Conservation (phyloP, 2,113 vertebrate genomes). For the Vireo altiloquus region DNA sequence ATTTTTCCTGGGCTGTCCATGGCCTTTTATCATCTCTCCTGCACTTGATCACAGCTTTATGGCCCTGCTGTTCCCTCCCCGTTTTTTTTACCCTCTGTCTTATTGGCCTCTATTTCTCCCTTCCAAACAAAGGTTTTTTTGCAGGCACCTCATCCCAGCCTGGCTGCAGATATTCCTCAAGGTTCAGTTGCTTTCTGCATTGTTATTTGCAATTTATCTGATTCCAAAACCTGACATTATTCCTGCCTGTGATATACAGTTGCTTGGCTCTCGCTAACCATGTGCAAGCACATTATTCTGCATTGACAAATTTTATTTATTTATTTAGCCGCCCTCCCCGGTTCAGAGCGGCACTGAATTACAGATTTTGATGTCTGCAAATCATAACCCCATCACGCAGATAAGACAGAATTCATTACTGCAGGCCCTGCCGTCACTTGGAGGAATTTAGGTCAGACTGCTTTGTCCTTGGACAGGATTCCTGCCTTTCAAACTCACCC, state of each 20-base stretch:
- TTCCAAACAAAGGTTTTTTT: neutral
- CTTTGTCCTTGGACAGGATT: slow-evolving; percentile 48
- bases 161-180: slow-evolving; percentile 41
- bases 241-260: slow-evolving; percentile 8
- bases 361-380: slow-evolving; percentile 56
- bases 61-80: neutral
- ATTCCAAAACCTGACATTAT: slow-evolving; percentile 68
- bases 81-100: neutral
- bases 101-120: neutral
- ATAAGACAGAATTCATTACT: slow-evolving; percentile 59
- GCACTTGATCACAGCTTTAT: neutral
- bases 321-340: slow-evolving; percentile 29
- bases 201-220: slow-evolving; percentile 73
- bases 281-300: slow-evolving; percentile 16
- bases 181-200: slow-evolving; percentile 50
- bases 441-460: slow-evolving; percentile 46
- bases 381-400: slow-evolving; percentile 29
- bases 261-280: slow-evolving; percentile 46
- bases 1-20: slow-evolving; percentile 1
- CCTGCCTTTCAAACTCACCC: neutral
- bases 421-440: neutral
- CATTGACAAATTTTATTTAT: slow-evolving; percentile 48
- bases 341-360: slow-evolving; percentile 20
- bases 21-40: slow-evolving; percentile 26
- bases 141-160: slow-evolving; percentile 26